phyloP scores from a whole-genome alignment of 2,797 vertebrate species.

The Acrocephalus scirpaceus region DNA sequence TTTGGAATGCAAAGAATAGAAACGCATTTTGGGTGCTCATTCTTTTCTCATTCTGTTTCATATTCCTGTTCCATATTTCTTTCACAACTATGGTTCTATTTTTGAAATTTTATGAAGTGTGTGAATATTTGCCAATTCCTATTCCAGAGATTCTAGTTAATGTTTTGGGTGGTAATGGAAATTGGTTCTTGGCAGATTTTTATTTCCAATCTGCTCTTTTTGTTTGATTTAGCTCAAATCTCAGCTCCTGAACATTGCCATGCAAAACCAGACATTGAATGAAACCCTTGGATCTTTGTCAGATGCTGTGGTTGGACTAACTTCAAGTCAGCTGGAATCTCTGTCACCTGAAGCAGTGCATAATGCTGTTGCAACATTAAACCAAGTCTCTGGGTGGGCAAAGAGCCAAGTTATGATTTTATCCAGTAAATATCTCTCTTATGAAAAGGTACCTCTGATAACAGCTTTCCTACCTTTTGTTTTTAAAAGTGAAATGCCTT shows the following conservation, averaged over 20 bases:
- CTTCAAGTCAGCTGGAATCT: slow-evolving; percentile 75
- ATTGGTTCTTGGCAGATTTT: background rate
- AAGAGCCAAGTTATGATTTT: slow-evolving; percentile 79
- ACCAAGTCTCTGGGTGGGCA: slow-evolving; percentile 80
- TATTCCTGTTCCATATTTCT: background rate
- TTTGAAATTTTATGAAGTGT: background rate
- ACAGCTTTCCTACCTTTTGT: background rate
- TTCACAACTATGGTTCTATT: background rate
- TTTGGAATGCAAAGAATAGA: background rate
- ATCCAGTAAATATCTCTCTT: slow-evolving; percentile 78
- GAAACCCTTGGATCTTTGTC: slow-evolving; percentile 81
- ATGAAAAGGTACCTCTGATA: slow-evolving; percentile 76
- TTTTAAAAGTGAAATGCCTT: background rate
- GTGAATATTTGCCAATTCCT: background rate
- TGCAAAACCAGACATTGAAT: slow-evolving; percentile 80
- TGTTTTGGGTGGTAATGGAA: background rate
- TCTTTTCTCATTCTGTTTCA: background rate
- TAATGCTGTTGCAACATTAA: slow-evolving; percentile 76
- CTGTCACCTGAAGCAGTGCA: slow-evolving; percentile 79
- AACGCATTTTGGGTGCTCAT: background rate
- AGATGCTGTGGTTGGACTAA: slow-evolving; percentile 78
- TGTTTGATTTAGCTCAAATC: slow-evolving; percentile 78
- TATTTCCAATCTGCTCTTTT: background rate
- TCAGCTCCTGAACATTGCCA: slow-evolving; percentile 75
- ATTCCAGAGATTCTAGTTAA: background rate